Base-by-base conservation (phyloP, 2,797 vertebrate species). In the Podarcis lilfordi region DNA sequence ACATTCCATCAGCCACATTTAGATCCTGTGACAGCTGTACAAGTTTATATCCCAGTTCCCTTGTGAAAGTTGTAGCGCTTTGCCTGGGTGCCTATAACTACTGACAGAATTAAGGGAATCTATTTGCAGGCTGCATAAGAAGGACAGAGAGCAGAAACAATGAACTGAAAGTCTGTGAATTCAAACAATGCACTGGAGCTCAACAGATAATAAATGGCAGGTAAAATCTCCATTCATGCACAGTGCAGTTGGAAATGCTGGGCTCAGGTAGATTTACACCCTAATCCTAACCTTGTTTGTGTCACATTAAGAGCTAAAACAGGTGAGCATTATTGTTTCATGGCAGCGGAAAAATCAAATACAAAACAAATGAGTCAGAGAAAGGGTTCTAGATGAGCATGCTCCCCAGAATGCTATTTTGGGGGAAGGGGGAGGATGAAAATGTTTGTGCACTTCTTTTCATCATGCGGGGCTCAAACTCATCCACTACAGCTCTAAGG, bases 1-100 rank as follows among this genome's bases (percentile, higher is more conserved):
- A 27, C 75, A 87, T 89, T 55, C 50, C 45, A 29, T 69, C 74
- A 45, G 72, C 21, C 68, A 79, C 21, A 5, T 71, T 32, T 61
- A 80, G 45, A 27, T 68, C 74, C 80, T 40, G 37, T 50, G 61
- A 59, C 43, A 88, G 80, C 86, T 83, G 86, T 78, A 83, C 32
- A 32, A 69, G 61, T 88, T 88, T 68, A 83, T 77, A 40, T 83
- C 80, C 76, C 45, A 78, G 74, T 71, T 88, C 81, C 72, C 43
- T 29, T 78, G 61, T 78, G 74, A 59, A 78, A 88, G 32, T 27
- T 78, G 81, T 45, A 68, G 61, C 37, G 45, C 66, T 82, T 45
- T 61, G 50, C 35, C 27, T 15, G 19, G 64, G 66, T 29, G 37
- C 35, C 61, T 37, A 75, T 43, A 37, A 37, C 8, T 55, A 13